These are phyloP conservation scores for Genyomyrus donnyi DNA, from an alignment of 2,113 vertebrate genomes.

Conservation along the genomic window DNA sequence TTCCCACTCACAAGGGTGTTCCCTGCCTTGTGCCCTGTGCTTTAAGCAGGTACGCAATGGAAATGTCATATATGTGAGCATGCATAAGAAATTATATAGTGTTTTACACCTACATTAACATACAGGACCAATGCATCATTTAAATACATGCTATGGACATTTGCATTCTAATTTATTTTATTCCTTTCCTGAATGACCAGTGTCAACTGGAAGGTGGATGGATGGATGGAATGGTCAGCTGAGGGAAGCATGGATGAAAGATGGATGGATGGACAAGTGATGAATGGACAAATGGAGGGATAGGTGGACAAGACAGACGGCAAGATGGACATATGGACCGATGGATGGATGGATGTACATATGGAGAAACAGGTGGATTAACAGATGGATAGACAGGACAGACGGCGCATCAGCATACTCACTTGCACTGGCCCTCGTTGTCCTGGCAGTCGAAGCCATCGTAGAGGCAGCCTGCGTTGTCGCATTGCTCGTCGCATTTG, in stretches of 20 bases:
- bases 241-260: background rate
- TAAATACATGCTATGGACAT: background rate
- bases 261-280: background rate
- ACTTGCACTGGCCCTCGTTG: constrained; percentile 87
- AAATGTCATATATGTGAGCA: background rate
- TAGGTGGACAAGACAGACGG: background rate
- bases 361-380: background rate
- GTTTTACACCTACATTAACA: background rate
- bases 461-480: constrained; percentile 80
- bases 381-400: background rate
- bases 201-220: background rate
- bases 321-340: background rate
- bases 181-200: background rate
- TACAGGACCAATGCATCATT: background rate
- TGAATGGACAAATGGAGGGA: background rate
- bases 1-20: background rate
- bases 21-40: background rate
- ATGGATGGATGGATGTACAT: background rate
- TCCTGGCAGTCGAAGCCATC: constrained; percentile 94
- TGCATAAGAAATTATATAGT: background rate
- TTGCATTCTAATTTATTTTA: background rate
- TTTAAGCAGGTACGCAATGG: background rate
- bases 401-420: constrained; percentile 38
- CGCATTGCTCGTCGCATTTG: constrained; percentile 81
- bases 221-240: background rate